Evolutionary conservation across 2,888 invertebrate genomes (phyloP), one percentile per base, ranked within the genome.

Genomic region (Acleris emargana): DNA sequence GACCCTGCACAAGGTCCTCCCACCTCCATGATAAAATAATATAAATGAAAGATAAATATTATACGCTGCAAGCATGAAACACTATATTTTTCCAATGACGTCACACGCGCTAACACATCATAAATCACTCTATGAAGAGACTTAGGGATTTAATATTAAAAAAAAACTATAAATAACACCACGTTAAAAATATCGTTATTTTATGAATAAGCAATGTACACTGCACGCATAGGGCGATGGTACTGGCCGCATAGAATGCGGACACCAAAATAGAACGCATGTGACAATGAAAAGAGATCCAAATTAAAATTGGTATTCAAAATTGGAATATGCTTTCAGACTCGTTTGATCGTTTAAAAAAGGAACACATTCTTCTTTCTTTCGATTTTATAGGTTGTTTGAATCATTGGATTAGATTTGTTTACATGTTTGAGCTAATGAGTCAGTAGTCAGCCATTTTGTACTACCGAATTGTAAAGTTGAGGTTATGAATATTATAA

Each of bases 251-350:
- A 79, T 79, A 79, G 80, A 81, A 79, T 76, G 73, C 76, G 68
- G 72, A 73, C 73, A 70, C 76, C 55, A 78, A 83, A 84, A 85
- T 84, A 84, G 84, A 83, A 76, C 73, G 76, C 66, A 69, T 73
- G 76, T 79, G 81, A 82, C 83, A 83, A 83, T 83, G 80, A 79
- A 80, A 80, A 74, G 70, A 75, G 67, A 77, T 70, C 68, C 73
- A 74, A 75, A 77, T 75, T 58, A 62, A 50, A 59, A 64, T 55
- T 62, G 43, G 52, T 62, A 57, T 69, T 58, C 42, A 63, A 64
- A 68, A 60, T 67, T 67, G 59, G 68, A 70, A 70, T 68, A 47
- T 50, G 57, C 47, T 47, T 55, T 32, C 58, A n/a, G 51, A 50
- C 58, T 54, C 47, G 49, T 62, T 58, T 62, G 62, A 43, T 54